Percentiles rank a stretch among this genome's conserved stretches.
Evolutionary conservation across 2,797 vertebrate species (phyloP).

Genomic region (Nannoperca australis): DNA sequence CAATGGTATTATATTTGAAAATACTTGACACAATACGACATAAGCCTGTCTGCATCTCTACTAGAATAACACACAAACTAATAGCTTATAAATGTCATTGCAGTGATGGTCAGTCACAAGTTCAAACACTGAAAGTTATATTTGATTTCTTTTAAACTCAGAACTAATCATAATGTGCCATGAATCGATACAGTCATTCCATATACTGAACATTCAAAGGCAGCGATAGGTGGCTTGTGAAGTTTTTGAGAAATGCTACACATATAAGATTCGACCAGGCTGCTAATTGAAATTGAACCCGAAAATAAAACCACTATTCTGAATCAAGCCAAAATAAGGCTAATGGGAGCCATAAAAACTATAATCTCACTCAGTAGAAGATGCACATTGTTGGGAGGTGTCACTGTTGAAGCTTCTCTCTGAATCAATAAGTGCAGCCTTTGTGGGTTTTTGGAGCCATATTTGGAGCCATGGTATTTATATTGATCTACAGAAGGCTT

Average conservation of each 20-base stretch:
- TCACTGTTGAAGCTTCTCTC: conserved; percentile 3
- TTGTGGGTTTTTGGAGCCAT: conserved; percentile 1
- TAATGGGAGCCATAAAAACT: background rate
- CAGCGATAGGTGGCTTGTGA: background rate
- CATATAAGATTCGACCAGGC: background rate
- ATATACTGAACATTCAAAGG: background rate
- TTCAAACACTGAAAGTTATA: too few species aligned
- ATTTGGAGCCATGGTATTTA: background rate
- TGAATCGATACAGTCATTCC: background rate
- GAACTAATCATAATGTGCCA: background rate
- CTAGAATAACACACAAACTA: background rate
- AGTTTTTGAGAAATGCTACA: background rate
- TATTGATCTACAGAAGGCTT: too few species aligned
- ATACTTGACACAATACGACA: too few species aligned
- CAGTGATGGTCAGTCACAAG: background rate
- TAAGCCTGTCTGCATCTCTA: background rate
- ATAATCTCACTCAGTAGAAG: background rate
- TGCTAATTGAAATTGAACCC: background rate
- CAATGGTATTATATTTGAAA: background rate
- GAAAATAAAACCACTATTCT: background rate
- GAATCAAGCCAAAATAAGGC: conserved; percentile 5
- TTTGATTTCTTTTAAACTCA: background rate
- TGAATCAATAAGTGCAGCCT: conserved; percentile 18
- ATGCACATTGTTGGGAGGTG: background rate
- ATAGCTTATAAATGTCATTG: too few species aligned